Percentiles rank a stretch among this genome's conserved stretches.
Evolutionary conservation across 2,888 invertebrate genomes (phyloP).

Genomic region (Drosophila barbarae): DNA sequence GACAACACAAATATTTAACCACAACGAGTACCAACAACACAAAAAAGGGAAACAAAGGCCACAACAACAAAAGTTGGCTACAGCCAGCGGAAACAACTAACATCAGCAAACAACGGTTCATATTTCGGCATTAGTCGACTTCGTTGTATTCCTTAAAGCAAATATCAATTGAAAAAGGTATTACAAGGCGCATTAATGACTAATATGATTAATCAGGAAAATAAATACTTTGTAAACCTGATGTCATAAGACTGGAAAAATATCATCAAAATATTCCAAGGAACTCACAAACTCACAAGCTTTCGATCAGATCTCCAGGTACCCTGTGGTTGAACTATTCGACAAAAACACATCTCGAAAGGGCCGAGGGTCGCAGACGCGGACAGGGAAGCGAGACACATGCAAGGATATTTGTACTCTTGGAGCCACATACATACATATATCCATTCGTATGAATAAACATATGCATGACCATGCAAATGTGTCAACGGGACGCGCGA

Average conservation of each 20-base stretch:
- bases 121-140: conserved; percentile 5
- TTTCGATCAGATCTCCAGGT: not conserved
- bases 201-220: not conserved
- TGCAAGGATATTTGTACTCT: not conserved
- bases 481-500: conserved; percentile 46
- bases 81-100: conserved; percentile 19
- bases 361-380: conserved; percentile 22
- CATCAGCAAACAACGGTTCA: conserved; percentile 39
- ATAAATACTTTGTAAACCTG: no score
- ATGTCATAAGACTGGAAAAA: not conserved
- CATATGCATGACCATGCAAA: conserved; percentile 60
- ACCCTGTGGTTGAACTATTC: conserved; percentile 9
- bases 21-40: conserved; percentile 30
- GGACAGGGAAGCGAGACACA: conserved; percentile 1
- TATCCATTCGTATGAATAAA: conserved; percentile 26
- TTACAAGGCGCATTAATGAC: no score
- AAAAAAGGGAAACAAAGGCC: conserved; percentile 25
- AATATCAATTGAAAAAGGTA: not conserved
- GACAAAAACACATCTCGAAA: conserved; percentile 21
- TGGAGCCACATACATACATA: not conserved
- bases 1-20: conserved; percentile 59
- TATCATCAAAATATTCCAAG: not conserved
- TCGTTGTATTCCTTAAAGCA: not conserved
- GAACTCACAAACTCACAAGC: not conserved
- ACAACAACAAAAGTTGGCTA: conserved; percentile 20